These are phyloP conservation scores for Drosophila setosimentum DNA, from an alignment of 2,888 invertebrate genomes.

Conservation along the genomic window DNA sequence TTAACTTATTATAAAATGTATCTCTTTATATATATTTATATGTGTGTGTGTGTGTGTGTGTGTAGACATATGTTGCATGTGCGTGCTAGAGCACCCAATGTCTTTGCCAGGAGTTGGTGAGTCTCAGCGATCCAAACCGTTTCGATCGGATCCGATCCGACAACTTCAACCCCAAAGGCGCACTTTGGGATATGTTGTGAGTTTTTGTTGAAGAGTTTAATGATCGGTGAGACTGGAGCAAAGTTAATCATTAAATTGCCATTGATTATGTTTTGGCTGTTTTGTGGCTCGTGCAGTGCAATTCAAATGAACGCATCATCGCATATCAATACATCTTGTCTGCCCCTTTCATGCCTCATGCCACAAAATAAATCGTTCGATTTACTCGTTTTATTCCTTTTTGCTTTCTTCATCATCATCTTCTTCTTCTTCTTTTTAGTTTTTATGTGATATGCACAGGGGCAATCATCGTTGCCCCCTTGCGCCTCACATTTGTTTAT, in stretches of 20 bases:
- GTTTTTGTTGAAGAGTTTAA: slow-evolving; percentile 49
- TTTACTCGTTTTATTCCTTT: slow-evolving; percentile 55
- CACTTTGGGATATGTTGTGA: slow-evolving; percentile 20
- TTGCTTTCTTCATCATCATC: slow-evolving; percentile 8
- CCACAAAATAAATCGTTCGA: slow-evolving; percentile 56
- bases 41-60: neutral
- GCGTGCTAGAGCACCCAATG: slow-evolving; percentile 51
- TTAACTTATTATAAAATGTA: slow-evolving; percentile 21
- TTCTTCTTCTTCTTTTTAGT: slow-evolving; percentile 4
- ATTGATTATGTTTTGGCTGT: slow-evolving; percentile 65
- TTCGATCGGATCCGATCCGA: slow-evolving; percentile 7
- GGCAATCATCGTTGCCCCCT: slow-evolving; percentile 37
- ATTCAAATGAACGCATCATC: slow-evolving; percentile 49
- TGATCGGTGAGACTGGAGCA: slow-evolving; percentile 62
- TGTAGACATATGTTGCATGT: slow-evolving; percentile 42
- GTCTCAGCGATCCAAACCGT: slow-evolving; percentile 6
- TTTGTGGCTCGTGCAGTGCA: slow-evolving; percentile 71
- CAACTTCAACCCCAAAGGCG: slow-evolving; percentile 45
- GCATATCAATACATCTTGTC: slow-evolving; percentile 23
- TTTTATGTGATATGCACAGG: slow-evolving; percentile 44
- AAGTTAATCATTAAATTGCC: slow-evolving; percentile 77
- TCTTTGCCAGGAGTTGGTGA: neutral
- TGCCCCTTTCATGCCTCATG: slow-evolving; percentile 3
- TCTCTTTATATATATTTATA: slow-evolving; percentile 2
- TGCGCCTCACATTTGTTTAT: slow-evolving; percentile 65